Conservation (phyloP, 92 coral and sea anemone species). For the Epizoanthus illoricatus region DNA sequence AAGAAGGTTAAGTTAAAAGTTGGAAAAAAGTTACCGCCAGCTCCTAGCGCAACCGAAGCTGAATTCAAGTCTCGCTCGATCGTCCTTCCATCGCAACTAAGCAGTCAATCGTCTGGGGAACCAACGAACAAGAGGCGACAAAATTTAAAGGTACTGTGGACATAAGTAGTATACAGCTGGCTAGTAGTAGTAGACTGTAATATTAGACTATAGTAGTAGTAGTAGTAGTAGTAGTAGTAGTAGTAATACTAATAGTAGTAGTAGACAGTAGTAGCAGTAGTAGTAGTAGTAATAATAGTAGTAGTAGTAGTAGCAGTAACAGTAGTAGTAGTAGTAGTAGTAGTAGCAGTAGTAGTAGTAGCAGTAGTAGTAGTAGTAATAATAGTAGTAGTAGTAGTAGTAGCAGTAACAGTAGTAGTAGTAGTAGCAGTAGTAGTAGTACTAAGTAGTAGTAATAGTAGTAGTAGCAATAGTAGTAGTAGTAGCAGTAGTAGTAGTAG, state of each 20-base stretch:
- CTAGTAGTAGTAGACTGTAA: not conserved
- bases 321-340: conserved; percentile 15
- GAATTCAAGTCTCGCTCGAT: conserved; percentile 85
- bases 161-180: not conserved
- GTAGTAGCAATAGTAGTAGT: no score
- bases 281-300: conserved; percentile 31
- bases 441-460: not conserved
- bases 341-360: conserved; percentile 27
- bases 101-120: conserved; percentile 52
- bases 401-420: conserved; percentile 26
- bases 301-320: conserved; percentile 33
- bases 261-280: conserved; percentile 28
- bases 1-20: conserved; percentile 93
- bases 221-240: conserved; percentile 3
- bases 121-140: conserved; percentile 79
- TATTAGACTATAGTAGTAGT: not conserved
- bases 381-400: conserved; percentile 29
- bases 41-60: conserved; percentile 80
- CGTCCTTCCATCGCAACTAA: conserved; percentile 68
- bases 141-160: conserved; percentile 64
- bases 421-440: conserved; percentile 13
- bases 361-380: conserved; percentile 26
- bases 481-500: no score
- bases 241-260: conserved; percentile 5
- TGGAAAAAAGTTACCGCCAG: conserved; percentile 82